These are phyloP conservation scores for Electrona antarctica DNA, from an alignment of 2,113 vertebrate species.

Conservation along the genomic window DNA sequence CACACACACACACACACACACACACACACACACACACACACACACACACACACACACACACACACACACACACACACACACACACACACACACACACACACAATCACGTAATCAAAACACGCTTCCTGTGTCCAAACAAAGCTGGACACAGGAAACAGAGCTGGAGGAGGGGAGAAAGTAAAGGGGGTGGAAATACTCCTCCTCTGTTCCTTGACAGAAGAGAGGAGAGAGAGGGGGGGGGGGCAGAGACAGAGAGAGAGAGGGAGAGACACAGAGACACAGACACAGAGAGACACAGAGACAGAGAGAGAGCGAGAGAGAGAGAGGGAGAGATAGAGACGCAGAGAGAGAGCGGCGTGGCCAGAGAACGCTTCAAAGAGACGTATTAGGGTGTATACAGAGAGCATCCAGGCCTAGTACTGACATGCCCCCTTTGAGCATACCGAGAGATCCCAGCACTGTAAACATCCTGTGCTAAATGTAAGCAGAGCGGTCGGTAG, in stretches of 20 bases:
- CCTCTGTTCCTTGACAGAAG: slow-evolving; percentile 65
- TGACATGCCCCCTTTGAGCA: slow-evolving; percentile 35
- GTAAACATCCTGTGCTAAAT: slow-evolving; percentile 63
- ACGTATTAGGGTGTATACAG: slow-evolving; percentile 11
- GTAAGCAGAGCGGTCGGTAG: slow-evolving; percentile 41
- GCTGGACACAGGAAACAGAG: slow-evolving; percentile 73
- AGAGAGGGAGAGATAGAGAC: too few species aligned
- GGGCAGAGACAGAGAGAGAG: too few species aligned
- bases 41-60: slow-evolving; percentile 31
- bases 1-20: slow-evolving; percentile 8
- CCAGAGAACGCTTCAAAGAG: slow-evolving; percentile 28
- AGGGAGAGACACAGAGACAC: too few species aligned
- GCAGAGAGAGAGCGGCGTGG: slow-evolving; percentile 27
- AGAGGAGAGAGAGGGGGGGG: slow-evolving; percentile 21
- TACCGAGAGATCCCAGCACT: slow-evolving; percentile 47
- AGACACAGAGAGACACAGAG: too few species aligned
- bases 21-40: slow-evolving; percentile 46
- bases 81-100: slow-evolving; percentile 5
- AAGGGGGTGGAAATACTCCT: slow-evolving; percentile 56
- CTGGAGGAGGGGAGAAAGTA: slow-evolving; percentile 56
- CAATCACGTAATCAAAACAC: slow-evolving; percentile 43
- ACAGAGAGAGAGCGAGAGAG: too few species aligned
- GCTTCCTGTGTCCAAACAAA: slow-evolving; percentile 61
- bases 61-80: slow-evolving; percentile 51
- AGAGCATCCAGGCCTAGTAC: not conserved